Base-by-base conservation (phyloP, 2,888 invertebrate species). In the Automeris io region DNA sequence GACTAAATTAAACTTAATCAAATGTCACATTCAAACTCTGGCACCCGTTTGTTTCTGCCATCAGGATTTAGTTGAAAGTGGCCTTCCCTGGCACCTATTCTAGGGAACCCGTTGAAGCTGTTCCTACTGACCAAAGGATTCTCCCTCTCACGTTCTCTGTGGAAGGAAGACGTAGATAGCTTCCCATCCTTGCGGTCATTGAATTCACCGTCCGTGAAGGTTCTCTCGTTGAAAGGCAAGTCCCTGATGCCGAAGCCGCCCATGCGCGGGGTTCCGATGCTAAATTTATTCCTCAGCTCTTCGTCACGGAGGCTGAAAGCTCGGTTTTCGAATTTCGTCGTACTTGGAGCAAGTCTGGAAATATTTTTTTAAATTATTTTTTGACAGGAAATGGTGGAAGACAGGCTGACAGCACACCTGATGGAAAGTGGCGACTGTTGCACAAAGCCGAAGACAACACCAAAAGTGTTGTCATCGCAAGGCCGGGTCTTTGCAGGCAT, bases 11-110 rank as follows among this genome's bases (percentile, higher is more conserved):
- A 29, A 9, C 9, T 16, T 13, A 16, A 22, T 34, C 51, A 74
- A 49, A 90, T 90, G 70, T 90, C 90, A 64, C 90, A 90, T 64
- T 91, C 90, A 55, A 91, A 90, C 63, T 91, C 90, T 3, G 90
- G 81, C 41, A 90, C 90, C 57, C 90, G 82, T 44, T 87, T 87
- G 56, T 79, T 87, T 21, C 83, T 69, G n/a, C 86, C 85, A 33
- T 86, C 87, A 8, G 83, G 76, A 24, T 77, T 69, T 62, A 80
- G 64, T 52, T 85, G 80, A 41, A 86, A 87, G 40, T 85, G 83
- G 37, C 57, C 67, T 19, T 85, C 83, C 32, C 85, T 74, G 1
- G 77, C 58, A 1, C 79, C 76, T 41, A 86, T 69, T 43, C 86
- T 67, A 3, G 82, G 88, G 47, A 83, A 87, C 5, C 85, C 87